A percentile compares a stretch with the other conserved stretches of the same genome.
These are phyloP conservation scores for Conus betulinus DNA, from an alignment of 1,140 invertebrate species.

Conservation along the genomic window DNA sequence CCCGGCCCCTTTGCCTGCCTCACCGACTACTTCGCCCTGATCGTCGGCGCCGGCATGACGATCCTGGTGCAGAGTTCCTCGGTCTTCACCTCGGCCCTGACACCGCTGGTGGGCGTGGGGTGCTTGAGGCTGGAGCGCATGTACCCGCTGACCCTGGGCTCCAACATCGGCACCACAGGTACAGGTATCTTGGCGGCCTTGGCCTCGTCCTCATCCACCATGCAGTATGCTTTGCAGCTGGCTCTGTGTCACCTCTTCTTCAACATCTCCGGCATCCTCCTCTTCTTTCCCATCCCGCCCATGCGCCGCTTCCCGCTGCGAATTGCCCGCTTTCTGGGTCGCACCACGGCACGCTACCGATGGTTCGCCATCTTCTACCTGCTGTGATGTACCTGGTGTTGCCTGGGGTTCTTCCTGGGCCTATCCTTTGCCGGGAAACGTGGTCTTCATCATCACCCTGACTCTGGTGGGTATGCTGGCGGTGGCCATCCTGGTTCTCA, in stretches of 20 bases:
- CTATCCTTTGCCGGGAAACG: conserved; percentile 70
- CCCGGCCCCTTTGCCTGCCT: conserved; percentile 75
- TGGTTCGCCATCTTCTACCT: conserved; percentile 81
- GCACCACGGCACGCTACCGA: conserved; percentile 77
- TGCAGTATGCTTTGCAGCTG: conserved; percentile 78
- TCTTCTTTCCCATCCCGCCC: conserved; percentile 81
- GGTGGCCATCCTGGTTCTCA: conserved; percentile 72
- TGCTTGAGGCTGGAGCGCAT: conserved; percentile 80
- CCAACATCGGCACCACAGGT: conserved; percentile 82
- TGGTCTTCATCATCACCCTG: conserved; percentile 60
- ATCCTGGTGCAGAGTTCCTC: conserved; percentile 82
- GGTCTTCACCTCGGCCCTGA: conserved; percentile 81
- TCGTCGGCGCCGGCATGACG: conserved; percentile 80
- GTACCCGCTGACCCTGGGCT: conserved; percentile 81
- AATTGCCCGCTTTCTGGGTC: conserved; percentile 77
- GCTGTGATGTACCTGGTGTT: conserved; percentile 78
- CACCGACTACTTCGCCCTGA: conserved; percentile 80
- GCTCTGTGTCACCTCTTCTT: conserved; percentile 81
- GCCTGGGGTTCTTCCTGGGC: conserved; percentile 76
- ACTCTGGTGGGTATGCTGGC: conserved; percentile 59
- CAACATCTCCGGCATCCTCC: conserved; percentile 80
- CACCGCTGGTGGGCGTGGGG: conserved; percentile 81
- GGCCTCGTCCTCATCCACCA: conserved; percentile 70
- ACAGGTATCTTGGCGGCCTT: conserved; percentile 80
- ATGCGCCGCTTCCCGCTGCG: conserved; percentile 78